Evolutionary conservation across 2,888 invertebrate genomes (phyloP).

Genomic region (Brachypalpus laphriformis): DNA sequence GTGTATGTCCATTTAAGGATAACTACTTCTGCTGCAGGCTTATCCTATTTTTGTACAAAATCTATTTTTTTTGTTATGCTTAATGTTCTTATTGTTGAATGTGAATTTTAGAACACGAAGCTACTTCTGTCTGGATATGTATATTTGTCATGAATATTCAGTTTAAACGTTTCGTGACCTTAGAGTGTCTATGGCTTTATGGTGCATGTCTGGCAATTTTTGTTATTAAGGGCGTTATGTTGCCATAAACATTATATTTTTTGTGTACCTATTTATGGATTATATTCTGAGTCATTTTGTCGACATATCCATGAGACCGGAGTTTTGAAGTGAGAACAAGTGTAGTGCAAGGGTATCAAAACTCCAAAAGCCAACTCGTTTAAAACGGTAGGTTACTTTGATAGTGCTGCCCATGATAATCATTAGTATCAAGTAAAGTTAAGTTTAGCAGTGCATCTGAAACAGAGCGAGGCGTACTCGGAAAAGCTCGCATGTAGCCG

Average conservation of each 20-base stretch:
- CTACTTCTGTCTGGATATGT: background rate
- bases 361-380: too few species aligned
- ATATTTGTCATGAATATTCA: conserved; percentile 3
- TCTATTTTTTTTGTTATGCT: background rate
- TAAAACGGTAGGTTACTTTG: too few species aligned
- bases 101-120: conserved; percentile 2
- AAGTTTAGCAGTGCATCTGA: too few species aligned
- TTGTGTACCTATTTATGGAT: too few species aligned
- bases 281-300: too few species aligned
- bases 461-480: too few species aligned
- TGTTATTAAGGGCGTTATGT: background rate
- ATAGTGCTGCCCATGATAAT: too few species aligned
- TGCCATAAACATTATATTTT: background rate
- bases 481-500: too few species aligned
- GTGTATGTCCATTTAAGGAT: conserved; percentile 25
- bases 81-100: background rate
- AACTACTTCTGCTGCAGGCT: background rate
- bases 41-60: background rate
- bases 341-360: too few species aligned
- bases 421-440: too few species aligned
- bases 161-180: conserved; percentile 2
- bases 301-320: too few species aligned
- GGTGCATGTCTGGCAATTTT: conserved; percentile 20
- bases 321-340: too few species aligned
- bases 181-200: background rate